These are phyloP conservation scores for Neotoma lepida DNA, from an alignment of 2,113 vertebrate species.

Conservation along the genomic window DNA sequence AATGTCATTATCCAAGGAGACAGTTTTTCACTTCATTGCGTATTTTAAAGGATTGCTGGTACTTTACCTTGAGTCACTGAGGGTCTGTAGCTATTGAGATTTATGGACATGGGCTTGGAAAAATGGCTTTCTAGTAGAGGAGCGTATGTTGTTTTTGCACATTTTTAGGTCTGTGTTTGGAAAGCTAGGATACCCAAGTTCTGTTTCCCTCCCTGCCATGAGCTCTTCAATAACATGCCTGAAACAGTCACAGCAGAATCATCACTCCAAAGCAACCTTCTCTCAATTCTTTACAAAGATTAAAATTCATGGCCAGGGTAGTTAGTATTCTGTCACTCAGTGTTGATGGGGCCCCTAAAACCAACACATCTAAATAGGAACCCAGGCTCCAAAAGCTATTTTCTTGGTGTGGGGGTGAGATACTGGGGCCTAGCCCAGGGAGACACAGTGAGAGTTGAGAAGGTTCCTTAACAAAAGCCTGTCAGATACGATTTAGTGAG, in stretches of 20 bases:
- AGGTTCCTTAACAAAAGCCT: constrained; percentile 81
- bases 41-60: not conserved
- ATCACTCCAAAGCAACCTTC: not conserved
- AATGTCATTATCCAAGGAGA: not conserved
- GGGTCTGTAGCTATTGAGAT: not conserved
- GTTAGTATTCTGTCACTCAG: not conserved
- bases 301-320: not conserved
- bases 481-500: constrained; percentile 85
- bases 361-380: constrained; percentile 17
- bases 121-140: not conserved
- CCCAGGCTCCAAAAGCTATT: not conserved
- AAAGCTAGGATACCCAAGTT: not conserved
- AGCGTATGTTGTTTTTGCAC: rapidly evolving
- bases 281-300: not conserved
- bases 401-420: not conserved
- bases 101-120: not conserved
- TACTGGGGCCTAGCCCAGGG: not conserved
- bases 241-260: not conserved
- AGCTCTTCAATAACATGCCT: not conserved
- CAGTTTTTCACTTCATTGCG: not conserved
- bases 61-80: not conserved
- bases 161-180: not conserved
- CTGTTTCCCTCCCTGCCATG: not conserved
- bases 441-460: not conserved
- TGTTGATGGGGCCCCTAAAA: constrained; percentile 16